phyloP scores from a whole-genome alignment of 2,797 vertebrate species.

The Rhyacichthys aspro region DNA sequence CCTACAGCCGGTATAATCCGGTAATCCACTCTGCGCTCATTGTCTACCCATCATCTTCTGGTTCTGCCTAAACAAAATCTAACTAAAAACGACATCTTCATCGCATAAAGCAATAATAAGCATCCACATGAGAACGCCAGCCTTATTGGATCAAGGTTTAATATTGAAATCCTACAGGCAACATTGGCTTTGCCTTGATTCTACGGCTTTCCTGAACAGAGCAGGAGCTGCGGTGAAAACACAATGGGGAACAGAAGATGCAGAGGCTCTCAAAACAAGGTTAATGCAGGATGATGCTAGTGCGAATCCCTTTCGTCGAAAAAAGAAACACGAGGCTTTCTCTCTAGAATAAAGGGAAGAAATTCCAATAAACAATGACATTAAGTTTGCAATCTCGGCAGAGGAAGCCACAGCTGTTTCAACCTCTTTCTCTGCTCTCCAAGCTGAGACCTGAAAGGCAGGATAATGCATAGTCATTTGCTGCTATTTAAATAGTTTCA shows the following conservation, averaged over 20 bases:
- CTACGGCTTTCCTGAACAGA: slow-evolving; percentile 48
- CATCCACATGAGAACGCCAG: slow-evolving; percentile 38
- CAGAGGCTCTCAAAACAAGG: slow-evolving; percentile 35
- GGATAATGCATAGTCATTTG: slow-evolving; percentile 48
- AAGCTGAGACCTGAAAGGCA: slow-evolving; percentile 36
- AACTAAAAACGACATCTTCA: slow-evolving; percentile 43
- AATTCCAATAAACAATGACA: slow-evolving; percentile 48
- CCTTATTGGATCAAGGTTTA: slow-evolving; percentile 59
- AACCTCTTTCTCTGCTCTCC: slow-evolving; percentile 33
- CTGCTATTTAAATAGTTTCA: slow-evolving; percentile 59
- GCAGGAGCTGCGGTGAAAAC: slow-evolving; percentile 21
- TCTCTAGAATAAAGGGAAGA: slow-evolving; percentile 25
- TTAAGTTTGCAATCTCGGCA: slow-evolving; percentile 41
- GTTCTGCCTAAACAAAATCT: slow-evolving; percentile 30
- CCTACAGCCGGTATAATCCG: slow-evolving; percentile 8
- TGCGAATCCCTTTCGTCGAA: slow-evolving; percentile 39
- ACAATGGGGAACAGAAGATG: slow-evolving; percentile 33
- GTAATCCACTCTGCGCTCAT: slow-evolving; percentile 13
- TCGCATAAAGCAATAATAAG: slow-evolving; percentile 47
- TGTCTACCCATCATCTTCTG: slow-evolving; percentile 29
- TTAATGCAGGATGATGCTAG: slow-evolving; percentile 41
- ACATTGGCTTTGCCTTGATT: slow-evolving; percentile 54
- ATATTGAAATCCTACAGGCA: slow-evolving; percentile 59
- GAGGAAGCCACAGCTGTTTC: slow-evolving; percentile 45
- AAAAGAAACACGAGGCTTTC: slow-evolving; percentile 33